A percentile compares a stretch with the other conserved stretches of the same genome.
Evolutionary conservation across 2,113 vertebrate genomes (phyloP).

Genomic region (Malurus alboscapulatus): DNA sequence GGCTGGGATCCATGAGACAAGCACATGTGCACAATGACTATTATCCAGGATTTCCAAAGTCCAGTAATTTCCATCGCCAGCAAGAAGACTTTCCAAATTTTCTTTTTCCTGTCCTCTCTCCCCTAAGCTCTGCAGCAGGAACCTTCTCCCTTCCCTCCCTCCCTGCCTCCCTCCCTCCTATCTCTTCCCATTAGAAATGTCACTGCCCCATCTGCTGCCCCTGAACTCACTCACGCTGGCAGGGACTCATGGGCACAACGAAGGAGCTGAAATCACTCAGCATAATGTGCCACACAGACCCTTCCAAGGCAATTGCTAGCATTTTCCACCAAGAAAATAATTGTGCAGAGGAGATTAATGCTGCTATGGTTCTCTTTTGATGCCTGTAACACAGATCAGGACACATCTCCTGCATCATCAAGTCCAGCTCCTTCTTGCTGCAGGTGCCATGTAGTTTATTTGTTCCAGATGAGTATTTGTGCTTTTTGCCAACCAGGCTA

Average conservation of each 20-base stretch:
- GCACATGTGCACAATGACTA: accelerated
- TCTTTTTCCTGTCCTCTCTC: not conserved
- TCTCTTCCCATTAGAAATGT: not conserved
- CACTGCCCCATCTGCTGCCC: slow-evolving; percentile 44
- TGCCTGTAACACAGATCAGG: not conserved
- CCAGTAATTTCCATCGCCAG: not conserved
- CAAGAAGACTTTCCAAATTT: not conserved
- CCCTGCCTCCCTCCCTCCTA: not conserved
- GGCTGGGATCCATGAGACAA: not conserved
- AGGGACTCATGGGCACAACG: accelerated
- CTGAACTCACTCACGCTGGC: not conserved
- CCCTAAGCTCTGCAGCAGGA: not conserved
- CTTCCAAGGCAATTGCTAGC: not conserved
- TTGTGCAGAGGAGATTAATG: not conserved
- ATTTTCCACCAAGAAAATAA: not conserved
- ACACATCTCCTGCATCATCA: not conserved
- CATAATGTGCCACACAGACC: not conserved
- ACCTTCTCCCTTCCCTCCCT: too few relatives aligned
- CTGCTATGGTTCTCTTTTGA: not conserved
- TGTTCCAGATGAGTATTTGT: accelerated
- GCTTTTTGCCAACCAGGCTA: not conserved
- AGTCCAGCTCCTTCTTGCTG: not conserved
- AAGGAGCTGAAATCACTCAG: not conserved
- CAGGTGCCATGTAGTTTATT: not conserved
- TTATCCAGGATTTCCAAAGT: not conserved